These are phyloP conservation scores for Nymphalis c-album DNA, from an alignment of 2,888 invertebrate species.

Conservation along the genomic window DNA sequence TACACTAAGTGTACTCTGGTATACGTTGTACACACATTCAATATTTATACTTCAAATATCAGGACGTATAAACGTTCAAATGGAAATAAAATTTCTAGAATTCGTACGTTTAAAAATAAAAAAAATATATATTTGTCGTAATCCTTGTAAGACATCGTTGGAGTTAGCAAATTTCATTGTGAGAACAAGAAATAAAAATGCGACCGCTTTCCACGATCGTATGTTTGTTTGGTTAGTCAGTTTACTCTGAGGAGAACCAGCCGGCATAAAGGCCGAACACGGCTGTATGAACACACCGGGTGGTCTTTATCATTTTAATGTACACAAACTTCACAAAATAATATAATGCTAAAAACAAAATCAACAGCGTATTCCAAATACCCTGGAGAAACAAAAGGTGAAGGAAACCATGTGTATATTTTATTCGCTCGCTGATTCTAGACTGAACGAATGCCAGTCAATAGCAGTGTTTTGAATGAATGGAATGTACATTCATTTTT, in stretches of 20 bases:
- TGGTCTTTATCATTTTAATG: conserved; percentile 79
- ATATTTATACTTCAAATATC: conserved; percentile 32
- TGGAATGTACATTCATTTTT: conserved; percentile 23
- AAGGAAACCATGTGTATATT: conserved; percentile 34
- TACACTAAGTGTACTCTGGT: conserved; percentile 19
- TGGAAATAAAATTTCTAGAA: conserved; percentile 18
- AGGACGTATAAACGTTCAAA: conserved; percentile 22
- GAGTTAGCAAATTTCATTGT: conserved; percentile 40
- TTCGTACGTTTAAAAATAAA: conserved; percentile 6
- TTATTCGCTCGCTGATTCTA: conserved; percentile 37
- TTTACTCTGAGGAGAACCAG: conserved; percentile 75
- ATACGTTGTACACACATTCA: conserved; percentile 25
- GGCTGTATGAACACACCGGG: conserved; percentile 64
- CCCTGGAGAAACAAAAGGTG: conserved; percentile 38
- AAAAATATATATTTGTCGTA: not conserved
- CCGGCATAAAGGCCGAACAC: conserved; percentile 55
- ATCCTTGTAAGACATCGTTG: not conserved
- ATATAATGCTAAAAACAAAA: conserved; percentile 69
- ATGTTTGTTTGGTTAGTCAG: conserved; percentile 70
- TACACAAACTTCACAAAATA: conserved; percentile 74
- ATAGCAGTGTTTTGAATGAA: conserved; percentile 21
- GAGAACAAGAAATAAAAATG: conserved; percentile 48
- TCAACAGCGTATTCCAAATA: conserved; percentile 51
- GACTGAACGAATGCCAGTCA: conserved; percentile 24
- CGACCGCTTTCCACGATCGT: conserved; percentile 62